A percentile compares a stretch with the other conserved stretches of the same genome.
phyloP scores from a whole-genome alignment of 2,797 vertebrate species.

The Caiman crocodilus region DNA sequence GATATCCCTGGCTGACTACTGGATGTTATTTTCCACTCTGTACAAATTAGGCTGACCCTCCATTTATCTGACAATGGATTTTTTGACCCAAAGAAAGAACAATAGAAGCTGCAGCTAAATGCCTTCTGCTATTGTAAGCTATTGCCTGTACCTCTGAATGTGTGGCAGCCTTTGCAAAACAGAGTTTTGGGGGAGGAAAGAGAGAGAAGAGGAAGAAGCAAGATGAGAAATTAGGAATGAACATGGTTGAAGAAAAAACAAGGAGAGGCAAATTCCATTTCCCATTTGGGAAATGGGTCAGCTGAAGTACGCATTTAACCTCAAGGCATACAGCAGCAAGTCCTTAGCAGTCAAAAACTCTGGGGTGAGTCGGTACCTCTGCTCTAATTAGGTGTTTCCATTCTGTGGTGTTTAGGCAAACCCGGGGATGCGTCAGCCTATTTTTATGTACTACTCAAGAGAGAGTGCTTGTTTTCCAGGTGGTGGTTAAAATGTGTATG shows the following conservation, averaged over 20 bases:
- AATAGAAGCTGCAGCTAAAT: background rate
- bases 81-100: background rate
- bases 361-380: background rate
- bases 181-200: background rate
- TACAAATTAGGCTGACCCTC: background rate
- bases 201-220: background rate
- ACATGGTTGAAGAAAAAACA: background rate
- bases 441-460: background rate
- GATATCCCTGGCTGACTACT: background rate
- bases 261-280: background rate
- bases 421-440: background rate
- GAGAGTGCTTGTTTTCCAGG: background rate
- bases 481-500: background rate
- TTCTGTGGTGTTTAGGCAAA: background rate
- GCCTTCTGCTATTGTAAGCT: background rate
- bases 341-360: background rate
- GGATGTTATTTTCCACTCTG: background rate
- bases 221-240: background rate
- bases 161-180: background rate
- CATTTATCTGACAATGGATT: background rate
- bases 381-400: background rate
- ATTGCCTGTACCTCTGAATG: background rate
- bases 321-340: background rate
- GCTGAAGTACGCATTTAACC: background rate
- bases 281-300: background rate